A percentile compares a stretch with the other conserved stretches of the same genome.
These are phyloP conservation scores for Sipha flava DNA, from an alignment of 1,140 invertebrate genomes.

Conservation along the genomic window DNA sequence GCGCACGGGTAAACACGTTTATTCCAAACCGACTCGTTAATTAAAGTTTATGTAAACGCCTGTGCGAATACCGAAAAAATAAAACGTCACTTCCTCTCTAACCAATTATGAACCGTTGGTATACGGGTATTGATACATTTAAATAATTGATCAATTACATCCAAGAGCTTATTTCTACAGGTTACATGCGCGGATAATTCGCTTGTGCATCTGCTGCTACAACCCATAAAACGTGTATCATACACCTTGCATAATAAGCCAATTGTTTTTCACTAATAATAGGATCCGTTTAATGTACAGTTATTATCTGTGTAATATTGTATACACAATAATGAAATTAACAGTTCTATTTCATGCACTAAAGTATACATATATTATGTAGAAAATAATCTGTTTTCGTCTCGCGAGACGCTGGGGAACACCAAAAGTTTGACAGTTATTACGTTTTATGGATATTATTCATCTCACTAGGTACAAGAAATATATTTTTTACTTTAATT, in stretches of 20 bases:
- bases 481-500: no score
- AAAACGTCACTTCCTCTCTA: neutral
- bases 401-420: no score
- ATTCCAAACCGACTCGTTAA: neutral
- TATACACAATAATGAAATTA: no score
- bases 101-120: neutral
- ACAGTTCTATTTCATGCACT: no score
- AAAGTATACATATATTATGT: no score
- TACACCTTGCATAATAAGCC: neutral
- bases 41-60: neutral
- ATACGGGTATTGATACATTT: neutral
- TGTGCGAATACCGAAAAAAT: neutral
- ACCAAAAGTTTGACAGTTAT: no score
- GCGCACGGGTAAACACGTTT: no score
- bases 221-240: neutral
- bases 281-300: neutral
- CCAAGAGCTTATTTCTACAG: neutral
- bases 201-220: no score
- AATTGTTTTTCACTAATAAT: slow-evolving; percentile 10
- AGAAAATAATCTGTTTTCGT: no score
- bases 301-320: no score
- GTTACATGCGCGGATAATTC: neutral
- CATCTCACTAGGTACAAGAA: no score
- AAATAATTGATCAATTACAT: slow-evolving; percentile 23
- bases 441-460: no score